Base-by-base conservation (phyloP, 92 coral and sea anemone genomes). In the Epizoanthus ramosus region DNA sequence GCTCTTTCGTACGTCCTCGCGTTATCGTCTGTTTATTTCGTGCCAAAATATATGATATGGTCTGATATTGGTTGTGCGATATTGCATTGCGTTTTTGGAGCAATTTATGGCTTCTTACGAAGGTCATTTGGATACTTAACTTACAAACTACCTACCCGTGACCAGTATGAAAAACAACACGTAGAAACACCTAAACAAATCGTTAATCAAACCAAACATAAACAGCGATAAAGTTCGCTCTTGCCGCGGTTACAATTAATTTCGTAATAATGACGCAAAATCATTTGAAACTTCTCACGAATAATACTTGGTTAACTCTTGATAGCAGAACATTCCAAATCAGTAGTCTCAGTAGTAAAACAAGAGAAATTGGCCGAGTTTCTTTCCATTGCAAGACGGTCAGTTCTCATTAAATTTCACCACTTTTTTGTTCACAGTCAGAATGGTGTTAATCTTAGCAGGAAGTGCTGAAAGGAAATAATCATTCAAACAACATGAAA, bases 131-230 rank as follows among this genome's bases (percentile, higher is more conserved):
- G 71, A 15, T 65, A 77, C 82, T 77, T 77, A 60, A 75, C 80
- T 57, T 75, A 4, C 82, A 33, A 57, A 25, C 37, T 28, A 28
- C 18, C 7, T 63, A 39, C 82, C 53, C 82, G 82, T 77, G 82
- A 77, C 57, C 50, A 61, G 71, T 60, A 77, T 41, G 52, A 37
- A 60, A 77, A 77, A 77, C 72, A 67, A 67, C 72, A 33, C 9
- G 14, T 41, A 50, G 8, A 28, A 67, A 67, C 72, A 67, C 39
- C 80, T 61, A 60, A 77, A 77, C 59, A 77, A 61, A 61, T 43
- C 82, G 82, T 77, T 77, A 77, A 61, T 77, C 82, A 77, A 50
- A 59, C 82, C 70, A 61, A 77, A 77, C 50, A 43, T 41, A 77
- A 77, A 23, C 71, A 77, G 68, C 15, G 21, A 31, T 22, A 37